phyloP scores from a whole-genome alignment of 2,113 vertebrate genomes.

The Peromyscus polionotus region DNA sequence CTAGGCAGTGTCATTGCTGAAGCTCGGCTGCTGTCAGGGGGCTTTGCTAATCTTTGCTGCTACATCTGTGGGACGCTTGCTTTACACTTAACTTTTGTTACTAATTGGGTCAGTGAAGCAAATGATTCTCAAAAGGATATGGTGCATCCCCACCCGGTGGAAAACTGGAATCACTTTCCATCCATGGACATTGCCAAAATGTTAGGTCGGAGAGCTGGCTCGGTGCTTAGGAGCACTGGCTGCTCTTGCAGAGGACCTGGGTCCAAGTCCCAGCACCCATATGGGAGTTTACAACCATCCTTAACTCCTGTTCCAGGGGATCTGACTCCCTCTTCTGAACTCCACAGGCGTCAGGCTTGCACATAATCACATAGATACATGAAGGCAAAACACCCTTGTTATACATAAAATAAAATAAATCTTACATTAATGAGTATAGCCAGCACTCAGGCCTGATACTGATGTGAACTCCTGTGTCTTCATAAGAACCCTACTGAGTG shows the following conservation, averaged over 20 bases:
- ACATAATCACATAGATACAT: not conserved
- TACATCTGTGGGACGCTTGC: not conserved
- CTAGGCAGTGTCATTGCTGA: not conserved
- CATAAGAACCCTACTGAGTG: not conserved
- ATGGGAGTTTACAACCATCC: not conserved
- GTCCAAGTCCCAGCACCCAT: not conserved
- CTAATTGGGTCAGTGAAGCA: not conserved
- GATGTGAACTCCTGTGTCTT: not conserved
- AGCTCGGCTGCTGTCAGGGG: accelerated
- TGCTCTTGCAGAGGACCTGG: not conserved
- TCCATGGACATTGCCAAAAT: not conserved
- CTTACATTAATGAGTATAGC: not conserved
- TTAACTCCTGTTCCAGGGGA: not conserved
- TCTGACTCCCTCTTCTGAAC: not conserved
- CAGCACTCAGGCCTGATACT: not conserved
- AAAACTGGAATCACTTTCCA: constrained; percentile 35
- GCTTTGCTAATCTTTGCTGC: not conserved
- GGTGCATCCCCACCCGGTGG: not conserved
- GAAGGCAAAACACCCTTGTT: not conserved
- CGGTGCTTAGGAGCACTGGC: not conserved
- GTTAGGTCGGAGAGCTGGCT: not conserved
- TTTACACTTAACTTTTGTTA: not conserved
- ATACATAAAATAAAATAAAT: not conserved
- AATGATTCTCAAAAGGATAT: not conserved
- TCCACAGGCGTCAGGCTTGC: not conserved